phyloP scores from a whole-genome alignment of 2,888 invertebrate genomes.

The Parasteatoda lunata region DNA sequence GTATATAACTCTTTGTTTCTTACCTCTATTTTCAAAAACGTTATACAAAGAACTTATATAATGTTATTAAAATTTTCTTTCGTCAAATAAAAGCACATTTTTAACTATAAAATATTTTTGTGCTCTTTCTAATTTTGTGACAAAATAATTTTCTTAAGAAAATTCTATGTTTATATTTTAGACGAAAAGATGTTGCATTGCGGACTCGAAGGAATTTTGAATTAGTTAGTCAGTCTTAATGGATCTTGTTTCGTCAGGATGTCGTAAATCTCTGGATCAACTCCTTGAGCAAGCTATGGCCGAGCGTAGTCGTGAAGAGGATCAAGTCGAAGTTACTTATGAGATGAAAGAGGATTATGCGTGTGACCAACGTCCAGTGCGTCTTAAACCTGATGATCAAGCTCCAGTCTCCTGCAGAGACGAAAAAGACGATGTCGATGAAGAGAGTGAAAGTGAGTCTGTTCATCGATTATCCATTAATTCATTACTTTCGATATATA shows the following conservation, averaged over 20 bases:
- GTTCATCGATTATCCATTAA: not conserved
- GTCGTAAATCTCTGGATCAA: slow-evolving; percentile 50
- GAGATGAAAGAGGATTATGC: slow-evolving; percentile 17
- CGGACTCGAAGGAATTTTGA: too few species aligned
- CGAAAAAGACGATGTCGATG: slow-evolving; percentile 27
- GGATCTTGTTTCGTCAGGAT: slow-evolving; percentile 28
- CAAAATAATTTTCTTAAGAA: too few species aligned
- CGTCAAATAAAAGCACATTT: too few species aligned
- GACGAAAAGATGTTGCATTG: too few species aligned
- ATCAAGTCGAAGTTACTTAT: slow-evolving; percentile 57
- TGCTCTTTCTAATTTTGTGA: too few species aligned
- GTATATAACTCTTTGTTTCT: too few species aligned
- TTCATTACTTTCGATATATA: not conserved
- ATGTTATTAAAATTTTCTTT: too few species aligned
- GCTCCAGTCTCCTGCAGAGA: not conserved
- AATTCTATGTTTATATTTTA: too few species aligned
- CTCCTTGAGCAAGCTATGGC: slow-evolving; percentile 49
- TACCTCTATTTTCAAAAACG: too few species aligned
- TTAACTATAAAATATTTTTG: too few species aligned
- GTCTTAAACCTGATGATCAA: slow-evolving; percentile 18
- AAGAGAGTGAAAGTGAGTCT: slow-evolving; percentile 25
- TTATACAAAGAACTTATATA: too few species aligned
- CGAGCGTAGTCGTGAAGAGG: slow-evolving; percentile 48
- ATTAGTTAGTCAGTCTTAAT: not conserved
- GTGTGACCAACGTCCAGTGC: slow-evolving; percentile 4